A percentile compares a stretch with the other conserved stretches of the same genome.
phyloP scores from a whole-genome alignment of 2,888 invertebrate genomes.

The Agonum fuliginosum region DNA sequence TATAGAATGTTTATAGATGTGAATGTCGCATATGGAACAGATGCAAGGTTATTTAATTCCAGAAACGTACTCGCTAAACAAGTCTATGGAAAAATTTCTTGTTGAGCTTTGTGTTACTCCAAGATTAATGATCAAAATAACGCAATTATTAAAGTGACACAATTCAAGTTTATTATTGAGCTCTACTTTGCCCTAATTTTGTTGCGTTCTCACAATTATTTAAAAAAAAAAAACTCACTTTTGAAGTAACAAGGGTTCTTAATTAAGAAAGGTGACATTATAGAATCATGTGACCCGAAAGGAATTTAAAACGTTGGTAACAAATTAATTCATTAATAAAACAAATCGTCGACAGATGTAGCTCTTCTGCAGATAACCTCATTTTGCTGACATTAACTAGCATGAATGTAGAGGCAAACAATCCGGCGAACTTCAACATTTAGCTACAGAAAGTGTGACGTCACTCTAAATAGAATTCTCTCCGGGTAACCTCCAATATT shows the following conservation, averaged over 20 bases:
- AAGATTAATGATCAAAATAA: conserved; percentile 8
- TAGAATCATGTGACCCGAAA: background rate
- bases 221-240: too few relatives aligned
- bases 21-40: conserved; percentile 48
- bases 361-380: conserved; percentile 32
- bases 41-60: conserved; percentile 50
- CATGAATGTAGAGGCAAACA: conserved; percentile 34
- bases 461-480: conserved; percentile 16
- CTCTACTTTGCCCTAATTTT: background rate
- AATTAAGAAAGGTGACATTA: background rate
- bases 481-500: conserved; percentile 25
- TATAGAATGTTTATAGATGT: conserved; percentile 25
- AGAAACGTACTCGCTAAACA: conserved; percentile 42
- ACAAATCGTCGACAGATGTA: conserved; percentile 37
- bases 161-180: conserved; percentile 3
- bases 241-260: background rate
- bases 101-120: background rate
- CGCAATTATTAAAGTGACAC: background rate
- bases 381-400: conserved; percentile 43
- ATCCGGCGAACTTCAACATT: conserved; percentile 41
- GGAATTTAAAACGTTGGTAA: background rate
- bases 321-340: conserved; percentile 18
- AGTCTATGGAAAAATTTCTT: conserved; percentile 43
- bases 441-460: conserved; percentile 28
- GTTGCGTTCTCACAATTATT: too few relatives aligned